Evolutionary conservation across 2,113 vertebrate species (phyloP), one percentile per base, ranked within the genome.

Genomic region (Forbesichthys agassizii): DNA sequence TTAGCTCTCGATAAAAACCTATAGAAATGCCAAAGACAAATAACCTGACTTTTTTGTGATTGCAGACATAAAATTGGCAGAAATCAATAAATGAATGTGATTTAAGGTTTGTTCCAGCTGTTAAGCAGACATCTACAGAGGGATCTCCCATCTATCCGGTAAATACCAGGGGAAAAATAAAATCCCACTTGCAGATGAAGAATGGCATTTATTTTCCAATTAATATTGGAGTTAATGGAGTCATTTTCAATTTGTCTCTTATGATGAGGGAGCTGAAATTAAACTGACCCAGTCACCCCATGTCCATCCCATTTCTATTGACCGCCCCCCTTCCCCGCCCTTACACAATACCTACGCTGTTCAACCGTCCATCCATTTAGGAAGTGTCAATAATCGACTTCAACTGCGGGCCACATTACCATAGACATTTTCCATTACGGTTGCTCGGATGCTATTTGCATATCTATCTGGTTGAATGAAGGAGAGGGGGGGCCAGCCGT

Each of bases 361-460:
- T 87, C 88, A 88, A 88, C 81, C 86, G 68, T 79, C 84, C 87
- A 66, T 81, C 84, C 88, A 82, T 88, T 91, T 88, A 86, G 81
- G 13, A 71, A 36, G 55, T 66, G 74, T 90, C 90, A 89, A 91
- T 89, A 88, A 91, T 88, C 83, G 84, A 89, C 87, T 71, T 62
- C 61, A 82, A 84, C 71, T 20, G 48, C 54, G 61, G 58, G 64
- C 59, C 10, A 18, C 74, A 89, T 90, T 88, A 89, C 78, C 90
- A 91, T 66, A 55, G 33, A 33, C 33, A 71, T 76, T 64, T 79
- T 69, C 77, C 33, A 14, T 68, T 66, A 71, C 77, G 27, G 27
- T 27, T 2, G 2, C 77, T 63, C 48, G 72, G 72, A 64, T 78
- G 62, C 79, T 71, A 82, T 88, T 79, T 84, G 67, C 76, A 84